Conservation (phyloP, 2,888 invertebrate species). For the Macrophya annulata region DNA sequence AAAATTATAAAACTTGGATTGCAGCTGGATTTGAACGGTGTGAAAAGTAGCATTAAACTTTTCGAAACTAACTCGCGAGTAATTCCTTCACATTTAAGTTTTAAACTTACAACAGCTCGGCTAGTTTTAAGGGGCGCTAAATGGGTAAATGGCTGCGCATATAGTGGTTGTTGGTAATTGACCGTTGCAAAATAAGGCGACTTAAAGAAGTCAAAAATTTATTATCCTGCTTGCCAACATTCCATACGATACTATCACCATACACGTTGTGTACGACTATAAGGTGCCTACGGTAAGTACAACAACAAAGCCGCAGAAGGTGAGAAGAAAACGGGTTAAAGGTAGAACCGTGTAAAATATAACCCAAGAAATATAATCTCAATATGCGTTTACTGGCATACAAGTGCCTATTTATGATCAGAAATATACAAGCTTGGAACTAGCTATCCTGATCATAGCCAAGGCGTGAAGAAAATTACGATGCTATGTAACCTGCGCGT, state of each 20-base stretch:
- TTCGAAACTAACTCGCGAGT: not conserved
- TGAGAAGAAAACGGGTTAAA: slow-evolving; percentile 47
- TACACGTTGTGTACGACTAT: not conserved
- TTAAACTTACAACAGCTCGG: not conserved
- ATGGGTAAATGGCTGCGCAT: not conserved
- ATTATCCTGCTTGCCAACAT: slow-evolving; percentile 47
- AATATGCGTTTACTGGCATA: slow-evolving; percentile 1
- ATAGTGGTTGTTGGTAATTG: slow-evolving; percentile 25
- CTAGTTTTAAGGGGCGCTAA: slow-evolving; percentile 15
- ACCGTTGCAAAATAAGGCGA: slow-evolving; percentile 33
- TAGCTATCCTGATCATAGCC: not conserved
- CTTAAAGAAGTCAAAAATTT: slow-evolving; percentile 45
- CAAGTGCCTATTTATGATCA: slow-evolving; percentile 30
- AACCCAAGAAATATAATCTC: not conserved
- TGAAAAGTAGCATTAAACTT: not conserved
- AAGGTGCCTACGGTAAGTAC: not conserved
- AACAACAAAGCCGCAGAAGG: not conserved
- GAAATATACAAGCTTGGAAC: not conserved
- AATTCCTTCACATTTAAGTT: not conserved
- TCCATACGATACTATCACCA: slow-evolving; percentile 30
- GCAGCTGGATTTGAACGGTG: not conserved
- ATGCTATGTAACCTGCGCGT: not conserved
- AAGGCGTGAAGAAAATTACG: not conserved
- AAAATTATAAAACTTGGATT: not conserved
- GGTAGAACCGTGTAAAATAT: slow-evolving; percentile 29